A percentile compares a stretch with the other conserved stretches of the same genome.
phyloP scores from a whole-genome alignment of 1,140 invertebrate genomes.

The Araneus ventricosus region DNA sequence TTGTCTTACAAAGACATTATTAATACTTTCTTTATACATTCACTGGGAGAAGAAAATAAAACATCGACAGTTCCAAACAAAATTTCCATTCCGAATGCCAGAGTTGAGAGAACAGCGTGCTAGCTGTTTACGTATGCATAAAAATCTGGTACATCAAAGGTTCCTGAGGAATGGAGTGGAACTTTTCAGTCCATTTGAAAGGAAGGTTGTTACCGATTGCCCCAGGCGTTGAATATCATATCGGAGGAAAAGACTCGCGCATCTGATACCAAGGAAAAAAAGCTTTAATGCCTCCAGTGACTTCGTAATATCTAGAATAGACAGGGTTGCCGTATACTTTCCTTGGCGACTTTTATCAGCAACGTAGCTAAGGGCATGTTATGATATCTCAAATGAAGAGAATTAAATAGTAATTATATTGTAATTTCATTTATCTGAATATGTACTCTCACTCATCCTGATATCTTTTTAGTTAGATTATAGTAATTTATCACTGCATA shows the following conservation, averaged over 20 bases:
- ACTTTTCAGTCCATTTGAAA: slow-evolving; percentile 15
- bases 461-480: no score
- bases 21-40: no score
- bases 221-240: slow-evolving; percentile 32
- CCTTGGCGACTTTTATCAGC: not conserved
- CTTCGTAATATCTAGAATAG: slow-evolving; percentile 15
- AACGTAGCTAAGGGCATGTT: not conserved
- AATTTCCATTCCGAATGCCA: not conserved
- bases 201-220: slow-evolving; percentile 28
- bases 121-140: not conserved
- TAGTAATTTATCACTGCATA: no score
- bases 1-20: not conserved
- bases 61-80: not conserved
- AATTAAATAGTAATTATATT: no score
- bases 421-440: no score
- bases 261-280: not conserved
- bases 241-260: not conserved
- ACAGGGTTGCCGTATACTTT: not conserved
- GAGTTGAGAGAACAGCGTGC: not conserved
- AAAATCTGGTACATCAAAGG: not conserved
- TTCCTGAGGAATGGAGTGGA: not conserved
- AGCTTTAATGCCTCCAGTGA: slow-evolving; percentile 20
- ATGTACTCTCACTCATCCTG: no score
- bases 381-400: no score
- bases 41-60: not conserved